Conservation (phyloP, 2,113 vertebrate species). For the Phoenicopterus ruber region DNA sequence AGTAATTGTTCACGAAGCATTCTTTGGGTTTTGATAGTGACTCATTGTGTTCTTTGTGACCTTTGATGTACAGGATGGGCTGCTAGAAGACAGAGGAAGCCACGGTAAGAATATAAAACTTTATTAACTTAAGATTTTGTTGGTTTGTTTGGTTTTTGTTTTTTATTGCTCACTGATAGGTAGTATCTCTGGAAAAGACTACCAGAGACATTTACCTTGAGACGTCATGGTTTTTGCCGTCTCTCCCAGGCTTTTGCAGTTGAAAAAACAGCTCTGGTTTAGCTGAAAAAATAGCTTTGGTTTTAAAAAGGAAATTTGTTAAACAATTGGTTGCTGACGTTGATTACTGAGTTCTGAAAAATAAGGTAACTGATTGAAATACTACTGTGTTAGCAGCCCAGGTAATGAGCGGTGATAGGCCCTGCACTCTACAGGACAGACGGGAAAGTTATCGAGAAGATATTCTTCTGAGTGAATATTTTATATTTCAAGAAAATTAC, state of each 20-base stretch:
- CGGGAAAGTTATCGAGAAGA: neutral
- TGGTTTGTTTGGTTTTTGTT: neutral
- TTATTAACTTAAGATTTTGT: constrained; percentile 58
- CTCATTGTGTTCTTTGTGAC: constrained; percentile 70
- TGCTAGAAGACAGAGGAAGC: constrained; percentile 66
- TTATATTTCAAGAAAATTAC: neutral
- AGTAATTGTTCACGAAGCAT: constrained; percentile 66
- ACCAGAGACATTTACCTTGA: neutral
- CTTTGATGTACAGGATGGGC: constrained; percentile 68
- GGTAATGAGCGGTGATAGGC: neutral
- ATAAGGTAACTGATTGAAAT: constrained; percentile 11
- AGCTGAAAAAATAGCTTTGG: constrained; percentile 45
- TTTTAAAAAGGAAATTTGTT: constrained; percentile 52
- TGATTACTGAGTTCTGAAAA: constrained; percentile 32
- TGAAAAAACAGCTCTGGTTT: neutral
- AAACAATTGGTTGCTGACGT: constrained; percentile 50
- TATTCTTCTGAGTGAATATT: neutral
- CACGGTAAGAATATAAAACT: constrained; percentile 60
- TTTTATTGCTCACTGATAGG: neutral
- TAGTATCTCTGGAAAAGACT: neutral
- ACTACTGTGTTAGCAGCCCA: neutral
- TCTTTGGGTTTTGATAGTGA: constrained; percentile 63
- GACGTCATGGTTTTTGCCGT: neutral
- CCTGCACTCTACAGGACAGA: neutral
- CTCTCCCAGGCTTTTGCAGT: neutral